These are phyloP conservation scores for Embiotoca jacksoni DNA, from an alignment of 2,113 vertebrate genomes.

Conservation along the genomic window DNA sequence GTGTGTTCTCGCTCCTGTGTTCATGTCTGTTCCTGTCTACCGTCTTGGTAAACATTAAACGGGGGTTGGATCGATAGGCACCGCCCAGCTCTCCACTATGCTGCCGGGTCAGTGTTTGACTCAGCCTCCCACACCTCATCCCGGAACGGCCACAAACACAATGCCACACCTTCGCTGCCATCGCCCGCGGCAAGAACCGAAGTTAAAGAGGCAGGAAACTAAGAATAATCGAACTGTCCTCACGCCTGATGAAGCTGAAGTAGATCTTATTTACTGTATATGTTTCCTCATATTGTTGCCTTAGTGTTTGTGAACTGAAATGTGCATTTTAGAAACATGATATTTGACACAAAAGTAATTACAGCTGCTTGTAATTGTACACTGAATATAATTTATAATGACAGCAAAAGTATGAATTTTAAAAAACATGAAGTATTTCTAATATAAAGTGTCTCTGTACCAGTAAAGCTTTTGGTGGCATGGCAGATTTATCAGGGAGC, in stretches of 20 bases:
- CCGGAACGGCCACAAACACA: conserved; percentile 13
- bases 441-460: no score
- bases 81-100: conserved; percentile 12
- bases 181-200: not conserved
- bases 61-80: conserved; percentile 2
- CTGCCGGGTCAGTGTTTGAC: conserved; percentile 22
- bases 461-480: no score
- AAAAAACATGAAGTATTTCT: not conserved
- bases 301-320: no score
- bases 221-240: not conserved
- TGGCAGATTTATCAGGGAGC: no score
- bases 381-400: no score
- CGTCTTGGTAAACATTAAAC: conserved; percentile 1
- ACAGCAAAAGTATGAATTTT: no score
- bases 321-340: no score
- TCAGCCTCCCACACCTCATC: conserved; percentile 6
- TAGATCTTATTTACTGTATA: not conserved
- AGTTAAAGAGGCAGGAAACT: not conserved
- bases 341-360: no score
- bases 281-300: not conserved
- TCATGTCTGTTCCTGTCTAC: conserved; percentile 29
- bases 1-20: not conserved
- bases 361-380: no score
- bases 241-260: no score
- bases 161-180: conserved; percentile 2